Percentiles rank a stretch among this genome's conserved stretches.
phyloP scores from a whole-genome alignment of 2,113 vertebrate species.

The Sorex fumeus region DNA sequence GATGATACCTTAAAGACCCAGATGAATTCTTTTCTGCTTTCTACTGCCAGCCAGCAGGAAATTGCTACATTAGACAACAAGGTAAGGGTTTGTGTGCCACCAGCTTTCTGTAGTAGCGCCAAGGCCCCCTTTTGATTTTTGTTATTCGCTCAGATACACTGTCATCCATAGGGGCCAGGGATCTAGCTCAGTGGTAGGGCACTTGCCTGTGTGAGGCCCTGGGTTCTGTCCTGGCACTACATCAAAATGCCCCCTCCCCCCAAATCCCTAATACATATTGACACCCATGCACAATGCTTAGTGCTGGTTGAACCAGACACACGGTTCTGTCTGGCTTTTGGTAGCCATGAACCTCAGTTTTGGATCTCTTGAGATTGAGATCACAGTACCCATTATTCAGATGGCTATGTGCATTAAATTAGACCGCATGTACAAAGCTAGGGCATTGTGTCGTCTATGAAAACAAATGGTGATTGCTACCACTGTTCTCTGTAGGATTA shows the following conservation, averaged over 20 bases:
- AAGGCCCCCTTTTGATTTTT: constrained; percentile 45
- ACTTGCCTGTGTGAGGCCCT: no score
- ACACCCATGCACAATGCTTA: not conserved
- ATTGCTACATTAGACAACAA: constrained; percentile 99
- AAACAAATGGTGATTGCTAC: not conserved
- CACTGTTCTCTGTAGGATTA: not conserved
- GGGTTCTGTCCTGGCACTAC: no score
- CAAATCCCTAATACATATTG: not conserved
- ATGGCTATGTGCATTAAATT: not conserved
- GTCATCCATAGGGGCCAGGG: no score
- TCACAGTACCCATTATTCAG: not conserved
- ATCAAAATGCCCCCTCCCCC: no score
- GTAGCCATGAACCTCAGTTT: constrained; percentile 22
- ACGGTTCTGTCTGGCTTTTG: constrained; percentile 42
- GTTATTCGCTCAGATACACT: not conserved
- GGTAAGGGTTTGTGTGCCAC: constrained; percentile 86
- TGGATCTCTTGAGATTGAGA: constrained; percentile 25
- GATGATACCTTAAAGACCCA: constrained; percentile 99
- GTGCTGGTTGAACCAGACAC: not conserved
- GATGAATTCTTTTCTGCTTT: constrained; percentile 99
- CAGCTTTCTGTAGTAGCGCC: not conserved
- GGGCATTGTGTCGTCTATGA: not conserved
- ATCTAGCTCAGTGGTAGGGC: no score
- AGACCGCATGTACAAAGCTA: not conserved
- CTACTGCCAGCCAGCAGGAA: constrained; percentile 99